Conservation (phyloP, 2,888 invertebrate genomes). For the Orthosia gothica region DNA sequence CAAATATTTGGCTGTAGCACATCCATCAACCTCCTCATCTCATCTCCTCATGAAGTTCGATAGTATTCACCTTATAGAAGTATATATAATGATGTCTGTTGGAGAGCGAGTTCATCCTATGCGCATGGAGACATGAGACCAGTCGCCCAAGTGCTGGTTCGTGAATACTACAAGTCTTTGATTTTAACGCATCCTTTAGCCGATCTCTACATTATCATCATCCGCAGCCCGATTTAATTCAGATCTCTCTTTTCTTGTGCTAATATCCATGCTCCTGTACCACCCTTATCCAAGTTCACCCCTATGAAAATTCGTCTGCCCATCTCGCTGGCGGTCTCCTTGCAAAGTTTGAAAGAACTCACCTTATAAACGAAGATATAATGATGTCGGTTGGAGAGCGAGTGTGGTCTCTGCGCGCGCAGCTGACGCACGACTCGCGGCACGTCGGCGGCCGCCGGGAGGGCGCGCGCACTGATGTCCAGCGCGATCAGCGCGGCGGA, state of each 20-base stretch:
- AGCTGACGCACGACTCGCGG: conserved; percentile 96
- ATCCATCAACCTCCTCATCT: no score
- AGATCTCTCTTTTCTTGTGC: no score
- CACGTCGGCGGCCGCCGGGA: conserved; percentile 96
- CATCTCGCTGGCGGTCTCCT: neutral
- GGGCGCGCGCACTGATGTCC: conserved; percentile 97
- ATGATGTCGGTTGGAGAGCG: conserved; percentile 97
- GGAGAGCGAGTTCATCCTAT: no score
- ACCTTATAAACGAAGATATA: conserved; percentile 98
- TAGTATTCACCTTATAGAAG: neutral
- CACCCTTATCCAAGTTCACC: no score
- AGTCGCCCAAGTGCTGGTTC: no score
- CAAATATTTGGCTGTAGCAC: no score
- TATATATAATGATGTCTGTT: neutral
- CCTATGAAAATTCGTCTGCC: no score
- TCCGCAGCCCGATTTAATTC: no score
- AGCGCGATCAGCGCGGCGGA: conserved; percentile 97
- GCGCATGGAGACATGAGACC: conserved; percentile 74
- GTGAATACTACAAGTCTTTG: no score
- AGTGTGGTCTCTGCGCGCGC: conserved; percentile 96
- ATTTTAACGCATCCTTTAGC: no score
- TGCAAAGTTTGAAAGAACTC: neutral
- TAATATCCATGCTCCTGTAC: no score
- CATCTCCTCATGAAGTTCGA: neutral
- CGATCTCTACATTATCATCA: no score